A percentile compares a stretch with the other conserved stretches of the same genome.
These are phyloP conservation scores for Diaperis boleti DNA, from an alignment of 2,888 invertebrate genomes.

Conservation along the genomic window DNA sequence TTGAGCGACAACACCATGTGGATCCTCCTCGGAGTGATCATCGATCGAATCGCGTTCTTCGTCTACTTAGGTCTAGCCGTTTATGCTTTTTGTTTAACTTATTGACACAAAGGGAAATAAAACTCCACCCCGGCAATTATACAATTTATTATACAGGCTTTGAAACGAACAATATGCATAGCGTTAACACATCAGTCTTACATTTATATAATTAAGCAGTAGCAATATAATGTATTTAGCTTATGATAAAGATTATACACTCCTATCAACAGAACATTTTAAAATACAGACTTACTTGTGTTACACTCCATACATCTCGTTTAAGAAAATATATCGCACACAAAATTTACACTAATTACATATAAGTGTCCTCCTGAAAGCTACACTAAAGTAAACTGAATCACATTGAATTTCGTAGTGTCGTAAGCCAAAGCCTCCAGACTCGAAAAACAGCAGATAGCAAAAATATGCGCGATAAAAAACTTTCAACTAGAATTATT, in stretches of 20 bases:
- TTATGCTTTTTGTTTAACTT: constrained; percentile 45
- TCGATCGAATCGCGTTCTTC: constrained; percentile 60
- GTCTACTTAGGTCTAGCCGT: constrained; percentile 51
- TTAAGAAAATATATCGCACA: constrained; percentile 49
- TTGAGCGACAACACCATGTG: constrained; percentile 54
- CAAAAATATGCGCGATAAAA: constrained; percentile 54
- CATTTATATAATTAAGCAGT: constrained; percentile 58
- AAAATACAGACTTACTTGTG: constrained; percentile 33
- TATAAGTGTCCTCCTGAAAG: constrained; percentile 20
- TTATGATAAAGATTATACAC: constrained; percentile 47
- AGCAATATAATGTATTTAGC: constrained; percentile 54
- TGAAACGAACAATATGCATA: constrained; percentile 62
- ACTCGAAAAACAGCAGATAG: constrained; percentile 52
- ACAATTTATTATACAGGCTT: constrained; percentile 65
- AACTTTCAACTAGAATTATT: constrained; percentile 25
- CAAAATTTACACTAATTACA: constrained; percentile 47
- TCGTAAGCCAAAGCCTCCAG: constrained; percentile 35
- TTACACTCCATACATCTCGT: constrained; percentile 36
- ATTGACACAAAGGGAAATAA: constrained; percentile 16
- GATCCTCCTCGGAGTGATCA: constrained; percentile 57
- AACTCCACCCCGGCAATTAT: constrained; percentile 53
- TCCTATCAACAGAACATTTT: constrained; percentile 38
- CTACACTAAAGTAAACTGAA: constrained; percentile 20
- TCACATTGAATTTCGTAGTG: constrained; percentile 32
- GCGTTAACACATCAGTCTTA: constrained; percentile 65